These are phyloP conservation scores for Bombus impatiens DNA, from an alignment of 1,140 invertebrate species.

Conservation along the genomic window DNA sequence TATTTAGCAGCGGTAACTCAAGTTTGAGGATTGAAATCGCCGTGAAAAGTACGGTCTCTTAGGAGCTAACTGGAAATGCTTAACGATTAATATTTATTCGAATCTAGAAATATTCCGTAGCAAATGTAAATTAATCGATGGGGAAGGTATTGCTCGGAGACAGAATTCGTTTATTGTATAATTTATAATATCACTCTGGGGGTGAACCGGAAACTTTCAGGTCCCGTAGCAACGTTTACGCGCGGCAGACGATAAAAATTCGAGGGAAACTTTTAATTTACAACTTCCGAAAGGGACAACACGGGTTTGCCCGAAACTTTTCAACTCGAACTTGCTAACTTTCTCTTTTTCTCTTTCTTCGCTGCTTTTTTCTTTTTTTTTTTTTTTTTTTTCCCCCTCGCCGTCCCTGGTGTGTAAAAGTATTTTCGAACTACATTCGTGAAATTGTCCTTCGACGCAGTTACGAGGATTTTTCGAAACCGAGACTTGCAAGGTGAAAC, in stretches of 20 bases:
- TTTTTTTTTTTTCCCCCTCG: not conserved
- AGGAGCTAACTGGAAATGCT: no score
- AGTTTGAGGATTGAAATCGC: no score
- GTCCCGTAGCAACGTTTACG: not conserved
- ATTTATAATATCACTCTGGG: conserved; percentile 15
- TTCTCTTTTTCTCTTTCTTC: not conserved
- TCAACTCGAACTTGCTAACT: conserved; percentile 3
- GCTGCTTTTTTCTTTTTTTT: not conserved
- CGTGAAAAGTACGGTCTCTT: no score
- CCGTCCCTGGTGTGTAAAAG: not conserved
- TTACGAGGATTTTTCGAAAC: not conserved
- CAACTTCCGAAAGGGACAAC: conserved; percentile 13
- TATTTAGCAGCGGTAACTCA: no score
- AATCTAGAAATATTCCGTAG: not conserved
- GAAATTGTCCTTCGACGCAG: not conserved
- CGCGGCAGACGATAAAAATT: conserved; percentile 9
- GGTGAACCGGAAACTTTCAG: not conserved
- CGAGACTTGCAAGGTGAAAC: no score
- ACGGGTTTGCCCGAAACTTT: not conserved
- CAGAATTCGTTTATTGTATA: conserved; percentile 15
- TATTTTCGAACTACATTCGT: not conserved
- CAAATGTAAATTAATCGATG: not conserved
- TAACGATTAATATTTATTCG: not conserved
- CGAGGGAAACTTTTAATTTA: conserved; percentile 21
- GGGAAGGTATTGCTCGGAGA: not conserved